phyloP scores from a whole-genome alignment of 2,113 vertebrate species.

The Egretta garzetta region DNA sequence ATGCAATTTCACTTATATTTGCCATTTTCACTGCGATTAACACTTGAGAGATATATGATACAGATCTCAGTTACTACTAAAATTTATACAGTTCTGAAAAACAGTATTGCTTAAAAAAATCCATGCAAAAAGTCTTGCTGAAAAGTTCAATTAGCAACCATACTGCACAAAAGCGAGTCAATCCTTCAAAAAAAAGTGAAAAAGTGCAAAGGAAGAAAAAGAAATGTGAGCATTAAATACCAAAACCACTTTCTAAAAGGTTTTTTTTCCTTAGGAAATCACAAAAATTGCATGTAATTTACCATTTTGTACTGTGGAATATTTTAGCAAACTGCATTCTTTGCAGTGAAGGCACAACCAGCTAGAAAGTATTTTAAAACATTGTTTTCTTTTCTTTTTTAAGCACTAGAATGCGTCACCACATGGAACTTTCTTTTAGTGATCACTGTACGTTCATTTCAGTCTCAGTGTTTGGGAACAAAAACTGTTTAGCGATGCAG shows the following conservation, averaged over 20 bases:
- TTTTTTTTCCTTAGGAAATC: neutral
- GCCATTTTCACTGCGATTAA: conserved; percentile 29
- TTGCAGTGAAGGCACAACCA: neutral
- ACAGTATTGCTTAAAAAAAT: neutral
- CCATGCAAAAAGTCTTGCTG: neutral
- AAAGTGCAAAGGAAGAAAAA: neutral
- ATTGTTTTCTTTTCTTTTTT: neutral
- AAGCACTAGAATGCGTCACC: neutral
- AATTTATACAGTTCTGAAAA: neutral
- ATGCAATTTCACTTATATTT: neutral
- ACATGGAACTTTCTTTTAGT: neutral
- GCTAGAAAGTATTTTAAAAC: neutral
- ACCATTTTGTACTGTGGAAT: neutral
- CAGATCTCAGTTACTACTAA: conserved; percentile 14
- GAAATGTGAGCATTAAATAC: neutral
- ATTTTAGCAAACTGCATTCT: neutral
- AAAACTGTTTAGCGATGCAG: neutral
- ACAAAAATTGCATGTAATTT: neutral
- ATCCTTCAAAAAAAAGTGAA: neutral
- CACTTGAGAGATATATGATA: neutral
- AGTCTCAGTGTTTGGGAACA: rapidly evolving
- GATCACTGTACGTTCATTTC: neutral
- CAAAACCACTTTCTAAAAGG: neutral
- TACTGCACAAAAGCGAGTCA: neutral
- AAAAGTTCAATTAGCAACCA: neutral